Conservation (phyloP, 2,113 vertebrate genomes). For the Campylorhamphus procurvoides region DNA sequence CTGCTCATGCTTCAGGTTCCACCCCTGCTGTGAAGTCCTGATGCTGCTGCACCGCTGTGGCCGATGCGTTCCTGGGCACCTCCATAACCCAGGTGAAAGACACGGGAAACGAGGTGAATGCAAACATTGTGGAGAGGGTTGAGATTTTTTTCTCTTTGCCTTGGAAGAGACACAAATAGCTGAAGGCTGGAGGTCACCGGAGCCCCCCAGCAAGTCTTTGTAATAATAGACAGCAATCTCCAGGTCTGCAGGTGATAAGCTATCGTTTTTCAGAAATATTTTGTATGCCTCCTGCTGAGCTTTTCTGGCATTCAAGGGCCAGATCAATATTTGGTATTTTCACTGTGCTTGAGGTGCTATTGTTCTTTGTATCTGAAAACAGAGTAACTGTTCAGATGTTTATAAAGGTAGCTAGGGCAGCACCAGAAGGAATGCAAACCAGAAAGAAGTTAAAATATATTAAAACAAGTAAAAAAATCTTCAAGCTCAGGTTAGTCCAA, state of each 20-base stretch:
- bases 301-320: slow-evolving; percentile 35
- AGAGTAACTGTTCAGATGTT: slow-evolving; percentile 29
- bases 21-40: neutral
- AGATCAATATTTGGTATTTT: slow-evolving; percentile 65
- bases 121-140: slow-evolving; percentile 20
- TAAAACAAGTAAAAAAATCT: neutral
- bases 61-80: neutral
- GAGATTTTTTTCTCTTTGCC: slow-evolving; percentile 29
- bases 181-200: slow-evolving; percentile 52
- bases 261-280: slow-evolving; percentile 51
- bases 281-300: slow-evolving; percentile 49
- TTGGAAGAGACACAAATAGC: slow-evolving; percentile 55
- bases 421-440: neutral
- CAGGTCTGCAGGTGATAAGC: slow-evolving; percentile 62
- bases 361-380: slow-evolving; percentile 66
- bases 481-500: neutral
- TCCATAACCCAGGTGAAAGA: neutral
- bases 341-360: neutral
- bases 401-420: slow-evolving; percentile 44
- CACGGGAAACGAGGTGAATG: neutral
- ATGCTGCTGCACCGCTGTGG: neutral
- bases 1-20: neutral
- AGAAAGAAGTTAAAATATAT: neutral
- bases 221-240: slow-evolving; percentile 17
- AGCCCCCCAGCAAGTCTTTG: slow-evolving; percentile 50